These are phyloP conservation scores for Melopsittacus undulatus DNA, from an alignment of 2,797 vertebrate genomes.

Conservation along the genomic window DNA sequence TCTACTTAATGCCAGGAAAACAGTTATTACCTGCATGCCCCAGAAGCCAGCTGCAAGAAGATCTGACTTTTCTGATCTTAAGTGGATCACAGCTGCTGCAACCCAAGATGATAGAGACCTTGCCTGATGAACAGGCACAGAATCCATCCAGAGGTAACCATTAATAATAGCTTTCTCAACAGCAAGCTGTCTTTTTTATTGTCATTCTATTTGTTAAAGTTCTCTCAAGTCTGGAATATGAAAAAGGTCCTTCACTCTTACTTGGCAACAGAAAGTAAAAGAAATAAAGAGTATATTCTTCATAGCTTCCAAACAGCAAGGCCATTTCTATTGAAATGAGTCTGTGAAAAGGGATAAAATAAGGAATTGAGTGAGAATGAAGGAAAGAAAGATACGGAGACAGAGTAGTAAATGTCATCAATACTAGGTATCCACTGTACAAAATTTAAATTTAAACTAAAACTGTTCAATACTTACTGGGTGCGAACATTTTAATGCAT, in stretches of 20 bases:
- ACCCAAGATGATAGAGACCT: neutral
- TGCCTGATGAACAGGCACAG: neutral
- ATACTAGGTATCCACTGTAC: neutral
- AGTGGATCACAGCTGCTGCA: neutral
- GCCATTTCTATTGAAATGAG: neutral
- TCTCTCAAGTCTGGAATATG: neutral
- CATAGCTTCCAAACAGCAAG: neutral
- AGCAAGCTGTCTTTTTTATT: neutral
- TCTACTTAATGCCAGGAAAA: neutral
- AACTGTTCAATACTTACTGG: neutral
- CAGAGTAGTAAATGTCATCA: neutral
- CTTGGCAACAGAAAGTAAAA: neutral
- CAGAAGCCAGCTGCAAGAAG: neutral
- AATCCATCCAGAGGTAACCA: neutral
- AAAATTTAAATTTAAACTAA: neutral
- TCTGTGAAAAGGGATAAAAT: neutral
- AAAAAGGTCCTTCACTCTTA: neutral
- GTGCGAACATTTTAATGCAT: neutral
- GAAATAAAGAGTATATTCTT: neutral
- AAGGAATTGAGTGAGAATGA: neutral
- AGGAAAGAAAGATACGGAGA: neutral
- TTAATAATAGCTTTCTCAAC: neutral
- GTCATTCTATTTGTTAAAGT: neutral
- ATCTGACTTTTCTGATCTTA: neutral
- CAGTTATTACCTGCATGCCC: neutral